Conservation (phyloP, 2,888 invertebrate species). For the Magallana nippona region DNA sequence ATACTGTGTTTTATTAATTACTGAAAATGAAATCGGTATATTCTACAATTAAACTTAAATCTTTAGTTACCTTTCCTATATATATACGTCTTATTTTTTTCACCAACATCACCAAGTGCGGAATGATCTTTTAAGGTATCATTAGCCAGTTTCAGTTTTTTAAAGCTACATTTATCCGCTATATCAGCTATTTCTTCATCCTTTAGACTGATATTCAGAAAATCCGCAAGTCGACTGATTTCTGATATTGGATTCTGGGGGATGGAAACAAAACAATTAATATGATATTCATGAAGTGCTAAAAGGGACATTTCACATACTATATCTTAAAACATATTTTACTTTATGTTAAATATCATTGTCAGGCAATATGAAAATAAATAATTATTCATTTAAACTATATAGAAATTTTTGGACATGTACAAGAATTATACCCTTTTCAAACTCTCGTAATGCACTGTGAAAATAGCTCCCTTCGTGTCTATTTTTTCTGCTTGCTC, state of each 20-base stretch:
- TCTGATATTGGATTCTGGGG: slow-evolving; percentile 36
- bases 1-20: neutral
- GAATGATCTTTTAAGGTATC: slow-evolving; percentile 14
- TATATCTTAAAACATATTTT: no score
- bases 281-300: no score
- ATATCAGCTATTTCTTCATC: slow-evolving; percentile 20
- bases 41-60: no score
- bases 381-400: no score
- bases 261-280: neutral
- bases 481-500: slow-evolving; percentile 23
- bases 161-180: slow-evolving; percentile 35
- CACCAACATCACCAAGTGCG: neutral
- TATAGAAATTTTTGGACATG: no score
- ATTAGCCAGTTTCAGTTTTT: slow-evolving; percentile 9
- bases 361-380: no score
- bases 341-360: no score
- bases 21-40: neutral
- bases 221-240: slow-evolving; percentile 4
- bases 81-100: neutral
- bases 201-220: neutral
- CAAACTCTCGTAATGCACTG: slow-evolving; percentile 30
- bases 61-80: slow-evolving; percentile 1
- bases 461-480: neutral
- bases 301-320: no score
- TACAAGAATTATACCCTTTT: slow-evolving; percentile 11